Evolutionary conservation across 2,113 vertebrate genomes (phyloP), one percentile per base, ranked within the genome.

Genomic region (Aptenodytes patagonicus): DNA sequence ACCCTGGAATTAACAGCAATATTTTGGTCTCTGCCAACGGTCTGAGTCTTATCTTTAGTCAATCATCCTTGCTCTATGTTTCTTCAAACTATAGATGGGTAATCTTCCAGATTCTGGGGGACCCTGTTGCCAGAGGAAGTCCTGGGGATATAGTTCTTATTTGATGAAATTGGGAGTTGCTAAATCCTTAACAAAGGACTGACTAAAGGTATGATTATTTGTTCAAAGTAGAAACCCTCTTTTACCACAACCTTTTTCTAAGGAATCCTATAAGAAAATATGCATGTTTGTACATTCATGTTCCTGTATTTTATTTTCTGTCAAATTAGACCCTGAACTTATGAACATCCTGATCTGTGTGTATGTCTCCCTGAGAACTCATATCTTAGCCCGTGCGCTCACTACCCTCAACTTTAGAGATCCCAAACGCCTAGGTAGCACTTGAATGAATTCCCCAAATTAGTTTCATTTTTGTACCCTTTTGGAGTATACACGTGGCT

Each of bases 391-490:
- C 34, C 2, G 5, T 2, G 21, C 2, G 1, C 28, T 58, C 28
- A 12, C 65, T 29, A 18, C 28, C 32, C 12, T 38, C 40, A 57
- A 7, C 20, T 47, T 16, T 49, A 10, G 20, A 17, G 22, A 57
- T 34, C 18, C 9, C 31, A n/a, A 40, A 57, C 1, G 2, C 1
- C 0, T 36, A 13, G 28, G 26, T 19, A 25, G 13, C 22, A 29
- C 62, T n/a, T 66, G 24, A 58, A 49, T 19, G 3, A 40, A 29
- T 68, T 68, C n/a, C 44, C 12, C 31, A 31, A 42, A 40, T 22
- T n/a, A 12, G 4, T 49, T 76, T 40, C 6, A 12, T 40, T 54
- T 76, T 66, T 49, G 3, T 28, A 49, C 16, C 12, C 3, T 44
- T 32, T 29, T 31, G 40, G 26, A 54, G 32, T 17, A 11, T 18